Evolutionary conservation across 2,888 invertebrate species (phyloP).

Genomic region (Apamea monoglypha): DNA sequence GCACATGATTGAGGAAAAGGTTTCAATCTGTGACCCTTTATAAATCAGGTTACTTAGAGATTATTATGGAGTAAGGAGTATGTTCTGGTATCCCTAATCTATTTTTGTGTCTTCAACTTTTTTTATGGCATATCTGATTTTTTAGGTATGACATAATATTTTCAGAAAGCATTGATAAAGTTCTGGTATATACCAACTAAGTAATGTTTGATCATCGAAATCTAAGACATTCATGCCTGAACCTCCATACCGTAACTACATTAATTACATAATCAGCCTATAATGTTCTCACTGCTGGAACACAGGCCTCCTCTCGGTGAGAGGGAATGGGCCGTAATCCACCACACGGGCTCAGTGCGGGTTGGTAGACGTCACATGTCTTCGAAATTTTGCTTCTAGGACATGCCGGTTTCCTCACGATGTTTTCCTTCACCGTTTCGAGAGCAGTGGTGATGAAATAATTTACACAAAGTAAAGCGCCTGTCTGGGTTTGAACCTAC

Average conservation of each 20-base stretch:
- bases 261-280: too few relatives aligned
- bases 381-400: too few relatives aligned
- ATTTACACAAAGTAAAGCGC: too few relatives aligned
- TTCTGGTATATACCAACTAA: background rate
- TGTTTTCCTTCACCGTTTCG: too few relatives aligned
- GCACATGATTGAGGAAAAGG: constrained; percentile 46
- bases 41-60: constrained; percentile 31
- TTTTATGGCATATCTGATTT: background rate
- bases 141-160: background rate
- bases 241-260: background rate
- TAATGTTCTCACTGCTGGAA: too few relatives aligned
- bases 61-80: constrained; percentile 15
- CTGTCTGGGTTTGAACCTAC: too few relatives aligned
- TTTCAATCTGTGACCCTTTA: constrained; percentile 32
- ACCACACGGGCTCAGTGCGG: too few relatives aligned
- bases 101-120: background rate
- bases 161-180: background rate
- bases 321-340: too few relatives aligned
- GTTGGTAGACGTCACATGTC: too few relatives aligned
- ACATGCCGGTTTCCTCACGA: too few relatives aligned
- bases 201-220: background rate
- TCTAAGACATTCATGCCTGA: background rate
- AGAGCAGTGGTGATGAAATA: too few relatives aligned
- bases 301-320: too few relatives aligned
- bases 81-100: background rate